phyloP scores from a whole-genome alignment of 2,113 vertebrate genomes.

The Gavialis gangeticus region DNA sequence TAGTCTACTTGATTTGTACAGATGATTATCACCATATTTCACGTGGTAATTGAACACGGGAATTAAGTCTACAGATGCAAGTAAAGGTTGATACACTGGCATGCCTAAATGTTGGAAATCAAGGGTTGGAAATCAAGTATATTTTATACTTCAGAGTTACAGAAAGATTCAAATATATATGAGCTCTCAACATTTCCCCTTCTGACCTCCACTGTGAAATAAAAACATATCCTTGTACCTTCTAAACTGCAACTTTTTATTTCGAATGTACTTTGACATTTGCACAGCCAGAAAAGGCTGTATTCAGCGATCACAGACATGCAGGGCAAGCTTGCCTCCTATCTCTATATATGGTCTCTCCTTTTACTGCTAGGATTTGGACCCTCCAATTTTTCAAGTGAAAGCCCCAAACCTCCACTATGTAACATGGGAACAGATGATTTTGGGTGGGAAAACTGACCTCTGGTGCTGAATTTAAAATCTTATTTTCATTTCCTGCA shows the following conservation, averaged over 20 bases:
- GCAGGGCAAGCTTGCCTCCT: neutral
- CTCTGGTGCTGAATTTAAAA: slow-evolving; percentile 43
- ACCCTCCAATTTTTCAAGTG: no score
- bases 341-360: neutral
- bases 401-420: no score
- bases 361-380: neutral
- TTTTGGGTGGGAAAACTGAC: neutral
- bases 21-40: neutral
- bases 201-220: neutral
- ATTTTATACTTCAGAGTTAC: neutral
- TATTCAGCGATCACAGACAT: neutral
- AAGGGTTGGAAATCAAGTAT: neutral
- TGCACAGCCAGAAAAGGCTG: neutral
- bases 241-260: neutral
- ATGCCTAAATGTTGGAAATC: neutral
- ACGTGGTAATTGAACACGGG: neutral
- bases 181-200: neutral
- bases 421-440: neutral
- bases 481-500: slow-evolving; percentile 13
- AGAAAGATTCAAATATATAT: neutral
- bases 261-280: neutral
- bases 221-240: neutral
- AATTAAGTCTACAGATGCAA: fast-evolving
- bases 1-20: neutral
- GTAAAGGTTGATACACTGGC: neutral